Conservation (phyloP, 2,113 vertebrate genomes). For the Labrus mixtus region DNA sequence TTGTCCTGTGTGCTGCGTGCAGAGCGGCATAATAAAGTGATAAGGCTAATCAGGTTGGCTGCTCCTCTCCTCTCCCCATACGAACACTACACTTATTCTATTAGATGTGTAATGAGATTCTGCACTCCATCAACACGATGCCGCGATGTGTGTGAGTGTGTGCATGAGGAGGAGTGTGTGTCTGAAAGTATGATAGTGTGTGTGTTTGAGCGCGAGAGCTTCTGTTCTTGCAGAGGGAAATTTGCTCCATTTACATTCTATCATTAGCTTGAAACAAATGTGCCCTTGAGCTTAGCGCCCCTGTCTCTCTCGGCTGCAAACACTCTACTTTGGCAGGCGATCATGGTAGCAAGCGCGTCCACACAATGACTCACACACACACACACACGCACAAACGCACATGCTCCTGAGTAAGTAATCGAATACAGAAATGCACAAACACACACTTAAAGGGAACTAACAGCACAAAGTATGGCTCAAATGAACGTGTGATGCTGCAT, state of each 20-base stretch:
- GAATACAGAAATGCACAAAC: slow-evolving; percentile 49
- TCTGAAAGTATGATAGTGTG: slow-evolving; percentile 47
- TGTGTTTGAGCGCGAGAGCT: slow-evolving; percentile 65
- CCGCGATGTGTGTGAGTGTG: slow-evolving; percentile 61
- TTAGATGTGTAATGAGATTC: slow-evolving; percentile 99
- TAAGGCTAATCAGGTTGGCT: slow-evolving; percentile 97
- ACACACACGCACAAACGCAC: slow-evolving; percentile 34
- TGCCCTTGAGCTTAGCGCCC: slow-evolving; percentile 89
- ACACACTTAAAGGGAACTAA: slow-evolving; percentile 57
- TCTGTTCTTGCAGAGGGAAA: slow-evolving; percentile 86
- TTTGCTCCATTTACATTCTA: slow-evolving; percentile 93
- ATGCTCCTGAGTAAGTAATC: slow-evolving; percentile 39
- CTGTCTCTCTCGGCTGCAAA: slow-evolving; percentile 80
- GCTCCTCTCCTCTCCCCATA: slow-evolving; percentile 87
- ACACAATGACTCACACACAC: slow-evolving; percentile 31
- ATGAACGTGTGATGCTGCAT: slow-evolving; percentile 39
- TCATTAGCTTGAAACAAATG: slow-evolving; percentile 96
- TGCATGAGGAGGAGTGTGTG: slow-evolving; percentile 39
- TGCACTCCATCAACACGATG: slow-evolving; percentile 87
- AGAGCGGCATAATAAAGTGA: slow-evolving; percentile 97
- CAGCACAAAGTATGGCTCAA: slow-evolving; percentile 46
- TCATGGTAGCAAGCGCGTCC: slow-evolving; percentile 71
- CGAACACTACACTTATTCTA: slow-evolving; percentile 98
- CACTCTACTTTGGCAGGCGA: slow-evolving; percentile 86
- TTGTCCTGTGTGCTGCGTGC: slow-evolving; percentile 95